Base-by-base conservation (phyloP, 2,888 invertebrate species). In the Pilophorus perplexus region DNA sequence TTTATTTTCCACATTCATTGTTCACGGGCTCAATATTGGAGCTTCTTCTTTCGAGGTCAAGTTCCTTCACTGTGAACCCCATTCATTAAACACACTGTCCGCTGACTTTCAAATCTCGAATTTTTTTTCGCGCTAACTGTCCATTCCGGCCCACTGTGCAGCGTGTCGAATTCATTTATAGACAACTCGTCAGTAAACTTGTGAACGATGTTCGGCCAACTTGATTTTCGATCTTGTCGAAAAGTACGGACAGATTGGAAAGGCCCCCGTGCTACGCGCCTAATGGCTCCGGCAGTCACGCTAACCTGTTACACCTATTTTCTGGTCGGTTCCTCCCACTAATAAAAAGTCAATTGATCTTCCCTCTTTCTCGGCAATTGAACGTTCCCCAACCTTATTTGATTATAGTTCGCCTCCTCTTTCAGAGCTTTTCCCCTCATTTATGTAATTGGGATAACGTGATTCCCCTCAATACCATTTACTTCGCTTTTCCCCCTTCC, bases 241-340 rank as follows among this genome's bases (percentile, higher is more conserved):
- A 33, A 33, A 33, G 33, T 33, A 33, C 33, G 33, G 6, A 12
- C 12, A 8, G 6, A 33, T 8, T 6, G 12, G 33, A 33, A 28
- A 23, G 52, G 52, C 52, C 52, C 52, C 62, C 62, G 62, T 46
- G 62, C 46, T 46, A 46, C 62, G 62, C 46, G 44, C 33, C 62
- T 62, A 62, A 62, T 62, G 33, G 62, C 14, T 23, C 33, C 48
- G 22, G 20, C 44, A 62, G 62, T 62, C 62, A 62, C 62, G 62
- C 62, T 62, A 62, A 62, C 62, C 62, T 62, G 62, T 62, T 62
- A 62, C 62, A 62, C 62, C 62, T 62, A 62, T 62, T 62, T 62
- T 62, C 62, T 62, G 62, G 27, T 46, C 46, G 62, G 62, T 62
- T 62, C 62, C 62, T 62, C 62, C 62, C 33, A 62, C 62, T 62